Evolutionary conservation across 2,888 invertebrate species (phyloP).

Genomic region (Hermaeophaga mercurialis): DNA sequence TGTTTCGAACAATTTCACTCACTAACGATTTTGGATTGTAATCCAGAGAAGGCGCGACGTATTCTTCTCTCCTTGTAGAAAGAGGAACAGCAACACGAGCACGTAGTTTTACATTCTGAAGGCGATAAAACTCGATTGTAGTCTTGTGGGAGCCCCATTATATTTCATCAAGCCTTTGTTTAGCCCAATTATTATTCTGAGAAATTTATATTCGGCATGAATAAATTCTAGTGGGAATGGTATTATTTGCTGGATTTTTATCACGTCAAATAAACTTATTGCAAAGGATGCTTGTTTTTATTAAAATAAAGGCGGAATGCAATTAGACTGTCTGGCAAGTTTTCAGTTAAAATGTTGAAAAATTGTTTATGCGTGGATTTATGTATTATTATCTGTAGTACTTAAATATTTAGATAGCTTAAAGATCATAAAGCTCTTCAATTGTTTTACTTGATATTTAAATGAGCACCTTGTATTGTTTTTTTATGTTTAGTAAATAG

Average conservation of each 20-base stretch:
- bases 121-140: slow-evolving; percentile 46
- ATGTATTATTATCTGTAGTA: no score
- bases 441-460: no score
- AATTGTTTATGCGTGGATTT: no score
- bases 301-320: slow-evolving; percentile 11
- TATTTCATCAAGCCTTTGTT: slow-evolving; percentile 43
- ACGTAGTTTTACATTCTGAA: slow-evolving; percentile 42
- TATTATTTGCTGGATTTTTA: slow-evolving; percentile 25
- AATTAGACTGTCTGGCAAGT: no score
- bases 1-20: no score
- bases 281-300: slow-evolving; percentile 18
- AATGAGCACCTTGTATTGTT: no score
- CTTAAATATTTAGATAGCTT: no score
- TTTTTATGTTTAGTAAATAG: no score
- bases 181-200: slow-evolving; percentile 38
- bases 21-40: slow-evolving; percentile 8
- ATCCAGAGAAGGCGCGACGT: slow-evolving; percentile 11
- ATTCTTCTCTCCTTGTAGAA: slow-evolving; percentile 23
- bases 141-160: slow-evolving; percentile 39
- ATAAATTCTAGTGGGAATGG: slow-evolving; percentile 29
- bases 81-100: slow-evolving; percentile 14
- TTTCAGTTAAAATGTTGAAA: no score
- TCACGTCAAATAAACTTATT: slow-evolving; percentile 22
- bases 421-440: no score
- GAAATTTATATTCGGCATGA: slow-evolving; percentile 34